These are phyloP conservation scores for Lymantria dispar DNA, from an alignment of 2,888 invertebrate species.

Conservation along the genomic window DNA sequence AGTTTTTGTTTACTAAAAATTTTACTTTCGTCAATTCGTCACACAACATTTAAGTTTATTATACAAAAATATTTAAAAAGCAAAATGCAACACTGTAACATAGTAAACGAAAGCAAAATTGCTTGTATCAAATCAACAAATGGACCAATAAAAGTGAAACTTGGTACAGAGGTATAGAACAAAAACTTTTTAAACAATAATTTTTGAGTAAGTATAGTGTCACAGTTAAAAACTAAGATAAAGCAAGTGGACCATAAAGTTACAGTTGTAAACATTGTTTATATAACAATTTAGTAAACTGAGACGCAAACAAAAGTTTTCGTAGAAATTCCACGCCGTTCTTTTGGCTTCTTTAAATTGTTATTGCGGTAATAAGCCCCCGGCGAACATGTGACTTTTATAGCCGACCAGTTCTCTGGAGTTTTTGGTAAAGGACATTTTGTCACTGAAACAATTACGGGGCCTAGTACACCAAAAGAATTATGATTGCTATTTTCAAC, in stretches of 20 bases:
- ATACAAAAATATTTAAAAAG: constrained; percentile 38
- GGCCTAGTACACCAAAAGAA: constrained; percentile 41
- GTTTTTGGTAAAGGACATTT: constrained; percentile 67
- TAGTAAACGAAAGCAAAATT: constrained; percentile 59
- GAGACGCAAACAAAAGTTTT: constrained; percentile 74
- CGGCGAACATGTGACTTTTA: constrained; percentile 78
- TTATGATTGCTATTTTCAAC: constrained; percentile 57
- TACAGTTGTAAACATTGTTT: constrained; percentile 78
- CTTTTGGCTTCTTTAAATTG: constrained; percentile 80
- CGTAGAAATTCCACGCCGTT: constrained; percentile 70
- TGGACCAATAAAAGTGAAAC: constrained; percentile 58
- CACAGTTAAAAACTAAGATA: constrained; percentile 60
- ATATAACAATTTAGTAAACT: constrained; percentile 74
- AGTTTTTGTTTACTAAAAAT: constrained; percentile 22
- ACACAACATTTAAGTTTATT: constrained; percentile 27
- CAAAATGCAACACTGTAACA: constrained; percentile 40
- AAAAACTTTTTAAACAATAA: constrained; percentile 60
- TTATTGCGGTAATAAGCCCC: constrained; percentile 76
- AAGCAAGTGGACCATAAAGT: constrained; percentile 76
- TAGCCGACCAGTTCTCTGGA: constrained; percentile 66
- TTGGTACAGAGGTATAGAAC: constrained; percentile 45
- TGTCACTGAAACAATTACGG: constrained; percentile 69
- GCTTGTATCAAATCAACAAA: constrained; percentile 46
- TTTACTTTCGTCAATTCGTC: constrained; percentile 27
- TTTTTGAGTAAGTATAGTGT: constrained; percentile 56